Evolutionary conservation across 2,113 vertebrate species (phyloP).

Genomic region (Onychostoma macrolepis): DNA sequence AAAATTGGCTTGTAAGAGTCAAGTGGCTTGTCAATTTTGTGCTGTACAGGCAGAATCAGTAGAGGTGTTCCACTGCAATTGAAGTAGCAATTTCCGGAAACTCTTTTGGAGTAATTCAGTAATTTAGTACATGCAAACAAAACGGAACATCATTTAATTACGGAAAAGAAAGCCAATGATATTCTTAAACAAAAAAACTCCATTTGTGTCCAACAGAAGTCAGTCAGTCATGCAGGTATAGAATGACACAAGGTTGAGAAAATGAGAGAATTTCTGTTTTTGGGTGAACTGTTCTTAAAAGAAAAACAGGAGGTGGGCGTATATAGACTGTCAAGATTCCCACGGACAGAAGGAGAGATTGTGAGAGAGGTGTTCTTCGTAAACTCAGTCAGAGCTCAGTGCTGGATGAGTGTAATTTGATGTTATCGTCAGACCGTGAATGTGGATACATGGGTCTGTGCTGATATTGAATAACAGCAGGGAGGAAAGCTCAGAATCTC

Average conservation of each 20-base stretch:
- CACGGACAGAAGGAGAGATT: constrained; percentile 3
- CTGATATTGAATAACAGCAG: constrained; percentile 52
- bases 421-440: constrained; percentile 50
- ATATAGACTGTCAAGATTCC: constrained; percentile 14
- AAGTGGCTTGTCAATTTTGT: not conserved
- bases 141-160: not conserved
- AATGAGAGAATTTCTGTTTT: not conserved
- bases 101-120: not conserved
- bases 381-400: constrained; percentile 42
- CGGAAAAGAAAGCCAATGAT: not conserved
- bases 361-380: constrained; percentile 23
- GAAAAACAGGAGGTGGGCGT: not conserved
- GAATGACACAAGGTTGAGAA: not conserved
- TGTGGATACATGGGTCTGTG: constrained; percentile 44
- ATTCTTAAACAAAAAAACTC: not conserved
- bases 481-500: constrained; percentile 39
- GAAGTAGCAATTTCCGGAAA: not conserved
- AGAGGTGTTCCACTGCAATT: not conserved
- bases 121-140: not conserved
- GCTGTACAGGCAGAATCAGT: not conserved
- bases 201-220: not conserved
- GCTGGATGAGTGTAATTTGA: constrained; percentile 56
- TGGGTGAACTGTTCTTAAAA: constrained; percentile 1
- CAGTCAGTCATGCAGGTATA: not conserved
- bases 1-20: not conserved